These are phyloP conservation scores for Oreochromis tanganicae DNA, from an alignment of 2,113 vertebrate genomes.

Conservation along the genomic window DNA sequence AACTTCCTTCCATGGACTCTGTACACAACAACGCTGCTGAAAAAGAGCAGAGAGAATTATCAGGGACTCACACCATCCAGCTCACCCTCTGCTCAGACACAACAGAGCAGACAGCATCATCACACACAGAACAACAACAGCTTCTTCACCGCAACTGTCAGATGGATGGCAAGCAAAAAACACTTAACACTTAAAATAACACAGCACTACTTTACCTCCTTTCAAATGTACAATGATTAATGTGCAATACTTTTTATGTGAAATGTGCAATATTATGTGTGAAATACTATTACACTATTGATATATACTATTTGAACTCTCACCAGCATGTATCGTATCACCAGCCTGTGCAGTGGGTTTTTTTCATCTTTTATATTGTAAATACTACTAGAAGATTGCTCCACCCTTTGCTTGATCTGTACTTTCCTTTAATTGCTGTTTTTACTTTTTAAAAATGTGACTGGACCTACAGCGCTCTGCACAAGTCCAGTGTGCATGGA, in stretches of 20 bases:
- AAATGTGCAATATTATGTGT: too few species aligned
- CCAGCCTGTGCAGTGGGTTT: too few species aligned
- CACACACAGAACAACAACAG: not conserved
- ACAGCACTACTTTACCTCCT: not conserved
- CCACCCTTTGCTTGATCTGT: not conserved
- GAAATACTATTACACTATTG: too few species aligned
- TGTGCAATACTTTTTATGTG: too few species aligned
- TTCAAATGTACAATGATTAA: not conserved
- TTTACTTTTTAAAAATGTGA: not conserved
- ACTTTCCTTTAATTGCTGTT: not conserved
- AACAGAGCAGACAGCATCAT: not conserved
- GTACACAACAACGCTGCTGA: not conserved
- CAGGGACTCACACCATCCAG: not conserved
- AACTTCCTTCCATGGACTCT: not conserved
- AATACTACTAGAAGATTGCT: not conserved
- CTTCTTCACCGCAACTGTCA: not conserved
- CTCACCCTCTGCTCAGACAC: not conserved
- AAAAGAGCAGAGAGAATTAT: not conserved
- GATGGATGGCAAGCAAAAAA: not conserved
- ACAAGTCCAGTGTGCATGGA: not conserved
- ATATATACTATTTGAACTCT: too few species aligned
- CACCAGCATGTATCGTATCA: too few species aligned
- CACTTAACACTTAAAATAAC: not conserved
- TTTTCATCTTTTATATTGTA: not conserved
- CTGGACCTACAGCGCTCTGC: not conserved